Conservation (phyloP, 2,888 invertebrate genomes). For the Nomada ferruginata region DNA sequence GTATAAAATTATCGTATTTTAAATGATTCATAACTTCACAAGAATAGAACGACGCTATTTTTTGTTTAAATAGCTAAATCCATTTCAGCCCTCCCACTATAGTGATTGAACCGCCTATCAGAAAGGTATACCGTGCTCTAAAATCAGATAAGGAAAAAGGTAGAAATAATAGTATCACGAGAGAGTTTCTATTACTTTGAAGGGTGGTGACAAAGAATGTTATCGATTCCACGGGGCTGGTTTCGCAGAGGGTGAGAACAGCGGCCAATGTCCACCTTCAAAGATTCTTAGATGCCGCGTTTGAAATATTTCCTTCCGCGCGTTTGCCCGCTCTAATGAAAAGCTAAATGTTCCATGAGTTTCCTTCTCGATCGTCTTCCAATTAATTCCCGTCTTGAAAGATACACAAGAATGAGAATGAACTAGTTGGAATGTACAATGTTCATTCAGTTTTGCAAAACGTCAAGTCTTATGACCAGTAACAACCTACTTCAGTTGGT, state of each 20-base stretch:
- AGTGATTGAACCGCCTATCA: background rate
- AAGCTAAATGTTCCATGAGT: conserved; percentile 76
- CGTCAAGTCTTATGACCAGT: background rate
- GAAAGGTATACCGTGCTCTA: background rate
- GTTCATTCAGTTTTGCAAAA: conserved; percentile 13
- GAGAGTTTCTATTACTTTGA: conserved; percentile 8
- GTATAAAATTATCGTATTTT: background rate
- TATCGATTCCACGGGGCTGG: conserved; percentile 38
- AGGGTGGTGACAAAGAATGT: conserved; percentile 32
- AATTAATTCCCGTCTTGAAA: conserved; percentile 12
- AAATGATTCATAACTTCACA: background rate
- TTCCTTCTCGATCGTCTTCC: conserved; percentile 6
- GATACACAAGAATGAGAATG: background rate
- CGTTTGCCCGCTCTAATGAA: conserved; percentile 75
- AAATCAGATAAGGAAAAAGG: conserved; percentile 13
- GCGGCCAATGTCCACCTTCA: conserved; percentile 23
- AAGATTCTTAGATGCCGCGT: conserved; percentile 19
- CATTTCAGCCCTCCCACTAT: too few species aligned
- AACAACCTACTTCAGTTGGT: background rate
- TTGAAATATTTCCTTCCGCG: conserved; percentile 59
- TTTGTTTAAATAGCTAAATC: too few species aligned
- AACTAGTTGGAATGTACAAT: background rate
- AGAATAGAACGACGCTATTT: background rate
- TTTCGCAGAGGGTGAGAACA: background rate
- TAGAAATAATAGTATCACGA: conserved; percentile 20